Conservation (phyloP, 2,113 vertebrate species). For the Anser brachyrhynchus region DNA sequence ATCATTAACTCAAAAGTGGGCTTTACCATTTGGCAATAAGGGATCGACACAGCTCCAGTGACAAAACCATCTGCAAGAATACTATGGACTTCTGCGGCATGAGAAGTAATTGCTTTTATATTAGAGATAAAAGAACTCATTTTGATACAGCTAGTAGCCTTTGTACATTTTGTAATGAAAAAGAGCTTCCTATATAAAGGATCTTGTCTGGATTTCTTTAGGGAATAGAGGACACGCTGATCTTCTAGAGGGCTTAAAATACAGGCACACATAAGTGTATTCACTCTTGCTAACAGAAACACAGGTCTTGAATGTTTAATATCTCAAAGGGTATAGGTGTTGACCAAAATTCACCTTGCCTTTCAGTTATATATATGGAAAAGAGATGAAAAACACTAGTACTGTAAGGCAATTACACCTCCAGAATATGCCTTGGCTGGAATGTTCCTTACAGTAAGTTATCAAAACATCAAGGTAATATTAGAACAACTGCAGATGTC, state of each 20-base stretch:
- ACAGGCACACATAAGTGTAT: background rate
- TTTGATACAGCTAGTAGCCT: conserved; percentile 36
- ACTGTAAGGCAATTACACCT: background rate
- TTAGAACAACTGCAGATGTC: background rate
- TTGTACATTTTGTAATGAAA: conserved; percentile 19
- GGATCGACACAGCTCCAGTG: conserved; percentile 42
- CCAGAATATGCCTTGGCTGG: background rate
- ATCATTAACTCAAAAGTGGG: conserved; percentile 74
- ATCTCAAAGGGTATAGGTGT: background rate
- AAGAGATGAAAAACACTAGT: background rate
- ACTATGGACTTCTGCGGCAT: conserved; percentile 28
- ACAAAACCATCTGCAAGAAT: conserved; percentile 60
- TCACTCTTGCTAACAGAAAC: background rate
- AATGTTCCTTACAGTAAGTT: background rate
- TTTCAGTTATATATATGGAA: background rate
- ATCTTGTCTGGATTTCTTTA: background rate
- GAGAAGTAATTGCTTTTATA: conserved; percentile 51
- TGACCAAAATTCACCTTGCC: background rate
- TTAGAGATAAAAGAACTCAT: conserved; percentile 55
- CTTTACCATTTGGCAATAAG: conserved; percentile 62
- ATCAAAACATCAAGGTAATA: background rate
- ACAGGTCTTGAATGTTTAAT: background rate
- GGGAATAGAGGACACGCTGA: background rate
- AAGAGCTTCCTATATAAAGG: conserved; percentile 7
- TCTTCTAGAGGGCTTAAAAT: background rate